Evolutionary conservation across 2,113 vertebrate genomes (phyloP).

Genomic region (Rhinichthys klamathensis): DNA sequence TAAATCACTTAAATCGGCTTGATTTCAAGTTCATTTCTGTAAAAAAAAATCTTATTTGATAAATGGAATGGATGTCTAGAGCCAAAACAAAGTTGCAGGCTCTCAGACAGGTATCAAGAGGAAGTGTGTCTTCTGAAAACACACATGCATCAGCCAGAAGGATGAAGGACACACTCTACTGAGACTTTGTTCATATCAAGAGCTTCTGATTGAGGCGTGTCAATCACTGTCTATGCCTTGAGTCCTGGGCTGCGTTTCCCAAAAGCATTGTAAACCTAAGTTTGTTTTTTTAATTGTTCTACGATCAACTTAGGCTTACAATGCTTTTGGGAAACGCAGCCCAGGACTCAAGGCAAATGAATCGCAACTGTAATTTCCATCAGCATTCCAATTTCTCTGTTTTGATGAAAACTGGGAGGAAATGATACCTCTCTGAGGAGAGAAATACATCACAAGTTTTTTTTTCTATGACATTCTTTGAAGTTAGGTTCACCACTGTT

Average conservation of each 20-base stretch:
- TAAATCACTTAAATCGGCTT: neutral
- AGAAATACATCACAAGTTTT: neutral
- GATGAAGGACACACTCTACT: neutral
- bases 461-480: neutral
- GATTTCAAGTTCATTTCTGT: neutral
- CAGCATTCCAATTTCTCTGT: neutral
- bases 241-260: no score
- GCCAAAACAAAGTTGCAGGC: conserved; percentile 42
- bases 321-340: no score
- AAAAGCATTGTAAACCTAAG: no score
- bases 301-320: no score
- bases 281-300: no score
- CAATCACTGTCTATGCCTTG: neutral
- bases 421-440: neutral
- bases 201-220: neutral
- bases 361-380: conserved; percentile 21
- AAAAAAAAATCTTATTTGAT: neutral
- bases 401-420: neutral
- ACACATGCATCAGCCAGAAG: conserved; percentile 23
- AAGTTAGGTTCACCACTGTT: neutral
- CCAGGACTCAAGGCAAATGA: neutral
- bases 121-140: conserved; percentile 1
- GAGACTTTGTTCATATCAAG: conserved; percentile 4
- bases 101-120: conserved; percentile 41
- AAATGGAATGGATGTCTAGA: neutral